These are phyloP conservation scores for Sussaba pulchella DNA, from an alignment of 2,888 invertebrate genomes.

Conservation along the genomic window DNA sequence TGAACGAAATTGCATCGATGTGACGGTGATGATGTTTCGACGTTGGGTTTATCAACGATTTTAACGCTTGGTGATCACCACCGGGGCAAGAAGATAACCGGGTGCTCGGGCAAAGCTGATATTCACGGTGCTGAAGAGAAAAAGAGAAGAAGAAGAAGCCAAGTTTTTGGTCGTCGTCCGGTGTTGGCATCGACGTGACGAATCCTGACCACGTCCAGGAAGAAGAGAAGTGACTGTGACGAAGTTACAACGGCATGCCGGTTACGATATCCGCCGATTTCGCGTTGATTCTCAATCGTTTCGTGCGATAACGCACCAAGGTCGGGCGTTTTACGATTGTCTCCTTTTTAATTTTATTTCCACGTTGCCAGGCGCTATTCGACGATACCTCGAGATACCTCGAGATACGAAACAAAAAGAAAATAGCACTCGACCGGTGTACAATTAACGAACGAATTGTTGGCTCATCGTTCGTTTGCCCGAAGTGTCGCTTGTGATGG, in stretches of 20 bases:
- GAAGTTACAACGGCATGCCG: slow-evolving; percentile 29
- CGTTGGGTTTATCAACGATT: slow-evolving; percentile 45
- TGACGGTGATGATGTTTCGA: slow-evolving; percentile 22
- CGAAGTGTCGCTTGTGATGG: slow-evolving; percentile 29
- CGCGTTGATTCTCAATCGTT: slow-evolving; percentile 30
- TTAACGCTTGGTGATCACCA: slow-evolving; percentile 36
- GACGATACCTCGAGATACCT: too few relatives aligned
- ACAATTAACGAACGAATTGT: slow-evolving; percentile 11
- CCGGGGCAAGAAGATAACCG: slow-evolving; percentile 29
- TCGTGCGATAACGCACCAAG: slow-evolving; percentile 18
- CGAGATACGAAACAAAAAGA: background rate
- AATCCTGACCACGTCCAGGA: too few relatives aligned
- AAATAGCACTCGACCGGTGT: background rate
- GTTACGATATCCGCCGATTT: slow-evolving; percentile 11
- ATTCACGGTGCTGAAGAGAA: slow-evolving; percentile 57
- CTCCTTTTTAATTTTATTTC: background rate
- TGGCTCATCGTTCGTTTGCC: slow-evolving; percentile 20
- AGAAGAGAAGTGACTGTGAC: slow-evolving; percentile 27
- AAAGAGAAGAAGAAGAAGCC: too few relatives aligned
- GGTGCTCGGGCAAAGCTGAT: slow-evolving; percentile 53
- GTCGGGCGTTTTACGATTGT: background rate
- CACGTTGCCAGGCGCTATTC: too few relatives aligned
- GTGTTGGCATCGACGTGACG: slow-evolving; percentile 37
- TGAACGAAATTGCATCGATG: slow-evolving; percentile 5
- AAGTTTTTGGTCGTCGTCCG: slow-evolving; percentile 50